Percentiles rank a stretch among this genome's conserved stretches.
These are phyloP conservation scores for Sturmia bella DNA, from an alignment of 2,888 invertebrate species.

Conservation along the genomic window DNA sequence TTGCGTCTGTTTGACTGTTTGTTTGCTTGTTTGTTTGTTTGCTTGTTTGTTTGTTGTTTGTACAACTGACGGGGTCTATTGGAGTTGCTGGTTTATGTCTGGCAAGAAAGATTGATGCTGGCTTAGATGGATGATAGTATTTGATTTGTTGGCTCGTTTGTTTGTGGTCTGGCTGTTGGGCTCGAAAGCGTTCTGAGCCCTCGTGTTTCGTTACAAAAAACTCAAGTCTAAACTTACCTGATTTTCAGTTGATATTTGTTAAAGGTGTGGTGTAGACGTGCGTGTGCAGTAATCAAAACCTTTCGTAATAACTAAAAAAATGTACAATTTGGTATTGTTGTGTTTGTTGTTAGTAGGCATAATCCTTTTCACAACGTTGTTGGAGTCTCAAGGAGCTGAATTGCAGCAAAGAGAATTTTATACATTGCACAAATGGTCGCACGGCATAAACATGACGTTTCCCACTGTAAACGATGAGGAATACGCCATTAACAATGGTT, in stretches of 20 bases:
- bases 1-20: slow-evolving; percentile 35
- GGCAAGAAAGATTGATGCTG: slow-evolving; percentile 48
- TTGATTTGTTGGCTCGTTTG: slow-evolving; percentile 37
- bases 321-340: slow-evolving; percentile 52
- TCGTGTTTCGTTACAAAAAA: slow-evolving; percentile 42
- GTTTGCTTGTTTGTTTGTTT: background rate
- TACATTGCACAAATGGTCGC: slow-evolving; percentile 85
- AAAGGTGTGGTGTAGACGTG: slow-evolving; percentile 73
- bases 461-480: slow-evolving; percentile 82
- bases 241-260: slow-evolving; percentile 53
- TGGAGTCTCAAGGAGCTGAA: slow-evolving; percentile 53
- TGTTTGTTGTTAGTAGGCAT: slow-evolving; percentile 18
- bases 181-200: slow-evolving; percentile 16
- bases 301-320: slow-evolving; percentile 23
- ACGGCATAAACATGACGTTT: slow-evolving; percentile 86
- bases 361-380: slow-evolving; percentile 20
- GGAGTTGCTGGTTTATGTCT: slow-evolving; percentile 40
- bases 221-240: slow-evolving; percentile 55
- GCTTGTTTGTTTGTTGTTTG: background rate
- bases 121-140: slow-evolving; percentile 49
- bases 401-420: slow-evolving; percentile 75
- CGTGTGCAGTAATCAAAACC: slow-evolving; percentile 12
- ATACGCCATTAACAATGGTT: slow-evolving; percentile 81
- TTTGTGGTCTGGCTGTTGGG: slow-evolving; percentile 14
- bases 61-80: background rate